Evolutionary conservation across 2,113 vertebrate genomes (phyloP).

Genomic region (Bos javanicus): DNA sequence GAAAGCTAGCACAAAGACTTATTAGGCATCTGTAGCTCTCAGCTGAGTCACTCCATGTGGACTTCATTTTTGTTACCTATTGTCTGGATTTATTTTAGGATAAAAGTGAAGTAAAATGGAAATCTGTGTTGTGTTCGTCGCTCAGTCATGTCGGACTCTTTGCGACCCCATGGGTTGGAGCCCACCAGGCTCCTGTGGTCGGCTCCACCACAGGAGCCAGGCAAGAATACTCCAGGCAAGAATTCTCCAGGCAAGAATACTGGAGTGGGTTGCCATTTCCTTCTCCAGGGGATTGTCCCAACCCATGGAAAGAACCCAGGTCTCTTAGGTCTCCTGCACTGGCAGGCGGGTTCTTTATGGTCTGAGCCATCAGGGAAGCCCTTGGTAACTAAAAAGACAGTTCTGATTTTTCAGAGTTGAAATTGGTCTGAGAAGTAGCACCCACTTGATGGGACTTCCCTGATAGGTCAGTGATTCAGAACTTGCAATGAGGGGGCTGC

Average conservation of each 20-base stretch:
- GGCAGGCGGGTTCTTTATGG: background rate
- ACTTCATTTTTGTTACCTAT: background rate
- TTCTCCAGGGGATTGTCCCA: background rate
- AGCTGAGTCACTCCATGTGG: background rate
- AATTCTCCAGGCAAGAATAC: background rate
- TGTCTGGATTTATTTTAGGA: background rate
- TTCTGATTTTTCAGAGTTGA: background rate
- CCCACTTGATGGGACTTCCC: background rate
- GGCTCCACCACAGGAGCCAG: no score
- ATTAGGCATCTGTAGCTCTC: background rate
- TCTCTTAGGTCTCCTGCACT: background rate
- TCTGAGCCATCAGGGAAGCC: background rate
- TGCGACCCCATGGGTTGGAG: background rate
- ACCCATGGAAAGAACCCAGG: background rate
- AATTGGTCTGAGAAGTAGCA: background rate
- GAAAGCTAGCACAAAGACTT: background rate
- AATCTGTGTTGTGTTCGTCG: background rate
- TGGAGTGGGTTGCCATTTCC: background rate
- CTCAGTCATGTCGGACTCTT: background rate
- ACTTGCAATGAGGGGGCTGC: background rate
- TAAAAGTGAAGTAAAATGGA: background rate
- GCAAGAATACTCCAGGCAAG: no score
- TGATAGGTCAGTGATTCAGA: background rate
- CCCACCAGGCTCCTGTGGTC: background rate
- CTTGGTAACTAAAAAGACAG: background rate